Percentiles rank a stretch among this genome's conserved stretches.
Conservation (phyloP, 2,113 vertebrate genomes). For the Semicossyphus pulcher region DNA sequence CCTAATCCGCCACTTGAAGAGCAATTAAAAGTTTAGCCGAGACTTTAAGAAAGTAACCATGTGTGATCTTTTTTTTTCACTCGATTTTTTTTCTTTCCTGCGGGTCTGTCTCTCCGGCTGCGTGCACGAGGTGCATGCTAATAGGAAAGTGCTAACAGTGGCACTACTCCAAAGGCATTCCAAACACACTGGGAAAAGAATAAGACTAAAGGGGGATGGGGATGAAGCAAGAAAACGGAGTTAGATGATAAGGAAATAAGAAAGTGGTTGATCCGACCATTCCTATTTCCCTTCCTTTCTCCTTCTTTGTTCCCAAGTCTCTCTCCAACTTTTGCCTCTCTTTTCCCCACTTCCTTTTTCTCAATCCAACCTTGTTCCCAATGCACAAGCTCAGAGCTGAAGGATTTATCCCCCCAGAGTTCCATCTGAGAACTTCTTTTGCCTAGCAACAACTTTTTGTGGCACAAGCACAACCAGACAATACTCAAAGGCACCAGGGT, state of each 20-base stretch:
- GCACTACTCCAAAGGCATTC: conserved; percentile 67
- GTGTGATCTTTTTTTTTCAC: conserved; percentile 69
- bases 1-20: conserved; percentile 85
- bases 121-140: conserved; percentile 69
- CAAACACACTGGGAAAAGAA: conserved; percentile 54
- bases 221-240: conserved; percentile 46
- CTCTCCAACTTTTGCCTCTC: conserved; percentile 38
- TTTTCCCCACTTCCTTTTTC: conserved; percentile 31
- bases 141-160: conserved; percentile 65
- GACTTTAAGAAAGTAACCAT: conserved; percentile 80
- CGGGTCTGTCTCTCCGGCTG: conserved; percentile 57
- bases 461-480: conserved; percentile 43
- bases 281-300: conserved; percentile 29
- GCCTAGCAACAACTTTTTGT: conserved; percentile 56
- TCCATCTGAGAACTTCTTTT: conserved; percentile 30
- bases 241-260: too few relatives aligned
- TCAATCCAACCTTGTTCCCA: conserved; percentile 53
- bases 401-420: conserved; percentile 36
- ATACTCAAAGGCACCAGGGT: conserved; percentile 31
- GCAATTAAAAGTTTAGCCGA: conserved; percentile 85
- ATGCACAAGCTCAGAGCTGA: conserved; percentile 22
- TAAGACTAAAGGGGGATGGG: conserved; percentile 30
- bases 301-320: conserved; percentile 1
- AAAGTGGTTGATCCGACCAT: too few relatives aligned
- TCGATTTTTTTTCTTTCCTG: conserved; percentile 17